These are phyloP conservation scores for Alectoris magna DNA, from an alignment of 2,797 vertebrate genomes.

Conservation along the genomic window DNA sequence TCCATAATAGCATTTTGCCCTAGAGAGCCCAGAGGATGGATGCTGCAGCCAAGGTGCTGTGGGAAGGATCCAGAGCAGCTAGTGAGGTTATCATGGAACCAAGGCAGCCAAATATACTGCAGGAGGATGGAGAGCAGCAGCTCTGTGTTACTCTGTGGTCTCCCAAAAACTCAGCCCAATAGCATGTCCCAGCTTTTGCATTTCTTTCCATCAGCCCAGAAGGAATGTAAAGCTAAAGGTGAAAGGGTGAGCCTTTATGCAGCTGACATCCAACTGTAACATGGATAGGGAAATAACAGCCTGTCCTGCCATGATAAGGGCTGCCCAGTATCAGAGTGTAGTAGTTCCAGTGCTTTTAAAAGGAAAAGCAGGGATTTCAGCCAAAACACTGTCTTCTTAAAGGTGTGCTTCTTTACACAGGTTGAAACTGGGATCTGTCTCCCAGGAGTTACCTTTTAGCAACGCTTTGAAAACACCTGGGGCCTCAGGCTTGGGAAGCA, in stretches of 20 bases:
- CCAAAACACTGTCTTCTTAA: neutral
- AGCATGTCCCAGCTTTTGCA: neutral
- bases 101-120: neutral
- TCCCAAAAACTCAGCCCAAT: neutral
- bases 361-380: neutral
- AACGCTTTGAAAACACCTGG: neutral
- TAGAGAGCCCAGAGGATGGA: neutral
- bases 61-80: neutral
- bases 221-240: neutral
- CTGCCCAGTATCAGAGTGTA: neutral
- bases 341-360: neutral
- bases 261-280: neutral
- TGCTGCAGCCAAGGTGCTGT: neutral
- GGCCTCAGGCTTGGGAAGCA: neutral
- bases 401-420: neutral
- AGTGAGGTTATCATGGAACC: accelerated
- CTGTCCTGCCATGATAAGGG: neutral
- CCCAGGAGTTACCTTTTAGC: neutral
- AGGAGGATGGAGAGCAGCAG: neutral
- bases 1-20: neutral
- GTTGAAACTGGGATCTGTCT: neutral
- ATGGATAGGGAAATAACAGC: neutral
- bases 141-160: neutral
- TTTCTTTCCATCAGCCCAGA: neutral
- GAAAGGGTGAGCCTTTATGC: neutral